Evolutionary conservation across 1,140 invertebrate species (phyloP).

Genomic region (Bradysia coprophila): DNA sequence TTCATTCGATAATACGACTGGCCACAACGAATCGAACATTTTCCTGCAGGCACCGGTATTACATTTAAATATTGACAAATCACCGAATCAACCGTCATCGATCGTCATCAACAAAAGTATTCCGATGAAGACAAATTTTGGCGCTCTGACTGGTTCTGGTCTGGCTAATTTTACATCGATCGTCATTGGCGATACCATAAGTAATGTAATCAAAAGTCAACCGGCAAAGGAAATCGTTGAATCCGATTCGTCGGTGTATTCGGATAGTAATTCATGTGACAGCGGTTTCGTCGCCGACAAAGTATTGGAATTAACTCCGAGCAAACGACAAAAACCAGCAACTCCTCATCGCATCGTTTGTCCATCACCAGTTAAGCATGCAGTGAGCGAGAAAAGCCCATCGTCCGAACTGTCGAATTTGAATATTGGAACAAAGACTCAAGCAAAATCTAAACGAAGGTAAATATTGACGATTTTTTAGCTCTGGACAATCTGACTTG

Average conservation of each 20-base stretch:
- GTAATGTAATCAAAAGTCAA: neutral
- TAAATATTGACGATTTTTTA: too few relatives aligned
- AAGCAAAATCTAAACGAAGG: slow-evolving; percentile 3
- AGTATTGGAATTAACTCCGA: slow-evolving; percentile 4
- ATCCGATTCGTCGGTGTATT: slow-evolving; percentile 9
- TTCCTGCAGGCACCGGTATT: slow-evolving; percentile 22
- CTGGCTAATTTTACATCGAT: slow-evolving; percentile 4
- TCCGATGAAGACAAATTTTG: slow-evolving; percentile 14
- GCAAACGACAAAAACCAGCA: slow-evolving; percentile 14
- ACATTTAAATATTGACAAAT: slow-evolving; percentile 20
- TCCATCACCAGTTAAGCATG: slow-evolving; percentile 18
- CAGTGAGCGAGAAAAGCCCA: neutral
- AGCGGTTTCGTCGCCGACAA: slow-evolving; percentile 18
- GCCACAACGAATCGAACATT: slow-evolving; percentile 1
- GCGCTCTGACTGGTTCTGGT: slow-evolving; percentile 18
- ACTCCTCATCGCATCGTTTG: slow-evolving; percentile 23
- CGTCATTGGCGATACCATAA: neutral
- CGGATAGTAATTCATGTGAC: slow-evolving; percentile 22
- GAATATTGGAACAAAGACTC: neutral
- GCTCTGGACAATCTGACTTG: neutral
- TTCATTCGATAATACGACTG: neutral
- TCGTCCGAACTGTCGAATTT: slow-evolving; percentile 1
- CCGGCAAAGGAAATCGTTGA: neutral
- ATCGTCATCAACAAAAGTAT: slow-evolving; percentile 21
- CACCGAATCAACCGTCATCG: slow-evolving; percentile 19